Conservation (phyloP, 2,113 vertebrate genomes). For the Tenrec ecaudatus region DNA sequence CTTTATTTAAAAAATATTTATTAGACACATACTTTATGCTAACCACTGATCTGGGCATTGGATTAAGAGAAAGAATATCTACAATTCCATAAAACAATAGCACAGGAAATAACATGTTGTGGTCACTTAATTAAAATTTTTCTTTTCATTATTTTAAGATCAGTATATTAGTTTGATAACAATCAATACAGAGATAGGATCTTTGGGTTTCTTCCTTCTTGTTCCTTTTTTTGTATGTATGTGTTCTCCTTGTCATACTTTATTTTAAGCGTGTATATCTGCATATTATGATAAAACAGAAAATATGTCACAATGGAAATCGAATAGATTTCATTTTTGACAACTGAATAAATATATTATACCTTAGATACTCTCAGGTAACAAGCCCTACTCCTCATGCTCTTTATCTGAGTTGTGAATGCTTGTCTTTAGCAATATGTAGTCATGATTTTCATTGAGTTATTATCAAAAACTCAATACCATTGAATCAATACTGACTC, state of each 20-base stretch:
- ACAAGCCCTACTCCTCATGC: neutral
- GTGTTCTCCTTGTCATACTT: too few relatives aligned
- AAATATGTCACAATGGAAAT: too few relatives aligned
- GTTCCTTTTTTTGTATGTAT: too few relatives aligned
- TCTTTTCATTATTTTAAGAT: conserved; percentile 39
- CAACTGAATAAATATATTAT: neutral
- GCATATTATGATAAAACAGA: too few relatives aligned
- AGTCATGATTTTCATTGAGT: neutral
- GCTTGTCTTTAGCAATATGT: neutral
- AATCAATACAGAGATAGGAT: neutral
- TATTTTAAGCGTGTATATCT: too few relatives aligned
- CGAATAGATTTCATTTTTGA: neutral
- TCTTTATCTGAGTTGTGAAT: neutral
- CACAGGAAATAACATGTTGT: neutral
- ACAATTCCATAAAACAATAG: neutral
- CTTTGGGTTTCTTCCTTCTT: too few relatives aligned
- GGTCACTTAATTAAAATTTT: conserved; percentile 34
- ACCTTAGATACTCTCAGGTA: neutral
- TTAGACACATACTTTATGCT: conserved; percentile 50
- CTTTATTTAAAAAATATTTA: conserved; percentile 59
- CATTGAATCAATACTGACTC: neutral
- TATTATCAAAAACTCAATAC: too few relatives aligned
- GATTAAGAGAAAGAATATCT: conserved; percentile 6
- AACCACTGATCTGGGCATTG: conserved; percentile 4
- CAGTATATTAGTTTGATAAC: conserved; percentile 10